These are phyloP conservation scores for Pristionchus mayeri DNA, from an alignment of 2,888 invertebrate genomes.

Conservation along the genomic window DNA sequence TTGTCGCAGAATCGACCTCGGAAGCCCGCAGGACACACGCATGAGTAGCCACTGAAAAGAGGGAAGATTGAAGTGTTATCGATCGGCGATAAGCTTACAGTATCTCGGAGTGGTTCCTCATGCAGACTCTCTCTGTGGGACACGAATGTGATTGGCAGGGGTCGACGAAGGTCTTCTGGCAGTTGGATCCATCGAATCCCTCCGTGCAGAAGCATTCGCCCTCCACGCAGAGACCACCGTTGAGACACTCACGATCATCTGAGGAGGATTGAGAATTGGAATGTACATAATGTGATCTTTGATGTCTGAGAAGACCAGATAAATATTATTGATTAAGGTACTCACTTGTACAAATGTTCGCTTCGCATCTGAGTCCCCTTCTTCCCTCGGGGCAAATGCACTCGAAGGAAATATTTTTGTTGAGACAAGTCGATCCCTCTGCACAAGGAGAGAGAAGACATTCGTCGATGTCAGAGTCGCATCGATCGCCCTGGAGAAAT, in stretches of 20 bases:
- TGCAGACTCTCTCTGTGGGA: slow-evolving; percentile 68
- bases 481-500: slow-evolving; percentile 69
- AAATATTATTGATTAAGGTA: too few relatives aligned
- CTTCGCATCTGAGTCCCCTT: slow-evolving; percentile 64
- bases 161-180: neutral
- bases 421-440: neutral
- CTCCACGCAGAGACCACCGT: neutral
- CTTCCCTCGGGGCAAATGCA: slow-evolving; percentile 50
- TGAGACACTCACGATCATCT: slow-evolving; percentile 18
- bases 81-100: slow-evolving; percentile 76
- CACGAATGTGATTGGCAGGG: neutral
- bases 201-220: neutral
- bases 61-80: neutral
- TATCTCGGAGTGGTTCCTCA: neutral
- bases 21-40: slow-evolving; percentile 90
- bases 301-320: neutral
- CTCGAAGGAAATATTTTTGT: neutral
- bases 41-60: slow-evolving; percentile 88
- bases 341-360: slow-evolving; percentile 2
- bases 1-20: slow-evolving; percentile 94
- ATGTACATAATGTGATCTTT: too few relatives aligned
- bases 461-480: neutral
- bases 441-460: neutral
- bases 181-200: slow-evolving; percentile 29
- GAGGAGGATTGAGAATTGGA: neutral